Evolutionary conservation across 2,797 vertebrate species (phyloP), one percentile per base, ranked within the genome.

Genomic region (Pseudochirops corinnae): DNA sequence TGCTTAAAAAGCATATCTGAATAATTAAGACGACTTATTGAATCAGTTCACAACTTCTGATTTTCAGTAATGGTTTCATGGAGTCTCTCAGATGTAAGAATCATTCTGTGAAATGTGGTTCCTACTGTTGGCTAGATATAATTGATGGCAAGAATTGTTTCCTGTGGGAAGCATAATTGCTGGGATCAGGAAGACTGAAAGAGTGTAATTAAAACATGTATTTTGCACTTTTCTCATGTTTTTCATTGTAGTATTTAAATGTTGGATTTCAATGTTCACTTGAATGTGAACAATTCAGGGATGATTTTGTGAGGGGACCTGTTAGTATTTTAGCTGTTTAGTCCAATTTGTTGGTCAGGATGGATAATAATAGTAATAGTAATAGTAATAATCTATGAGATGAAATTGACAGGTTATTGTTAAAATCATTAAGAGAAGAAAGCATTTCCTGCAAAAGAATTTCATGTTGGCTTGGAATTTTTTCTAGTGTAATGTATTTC

Each of bases 391-490:
- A 31, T 94, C 7, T 55, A 24, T 56, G 10, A 52, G 28, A 67
- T 92, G 33, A 39, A 28, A n/a, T 4, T 46, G 56, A 55, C 18
- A 92, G n/a, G 29, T 74, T 60, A n/a, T 55, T 31, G 2, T 52
- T 87, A 87, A 29, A 33, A 93, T 26, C 1, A 53, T 28, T 12
- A 56, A 90, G 74, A 53, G 18, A 58, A 95, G 55, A 58, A 87
- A 39, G 57, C 4, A 12, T 90, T 96, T 96, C 91, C 67, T 95
- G 53, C 6, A 24, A 67, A 91, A 94, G 58, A 82, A 87, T 90
- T 90, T 94, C 94, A 31, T 24, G 57, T 21, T 90, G n/a, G 1
- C 29, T 53, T 87, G 60, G n/a, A 94, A 91, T 94, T 96, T 46
- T 94, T 92, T 92, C 92, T 50, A 91, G 52, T 14, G 9, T 90